Evolutionary conservation across 2,113 vertebrate genomes (phyloP).

Genomic region (Phyllopteryx taeniolatus): DNA sequence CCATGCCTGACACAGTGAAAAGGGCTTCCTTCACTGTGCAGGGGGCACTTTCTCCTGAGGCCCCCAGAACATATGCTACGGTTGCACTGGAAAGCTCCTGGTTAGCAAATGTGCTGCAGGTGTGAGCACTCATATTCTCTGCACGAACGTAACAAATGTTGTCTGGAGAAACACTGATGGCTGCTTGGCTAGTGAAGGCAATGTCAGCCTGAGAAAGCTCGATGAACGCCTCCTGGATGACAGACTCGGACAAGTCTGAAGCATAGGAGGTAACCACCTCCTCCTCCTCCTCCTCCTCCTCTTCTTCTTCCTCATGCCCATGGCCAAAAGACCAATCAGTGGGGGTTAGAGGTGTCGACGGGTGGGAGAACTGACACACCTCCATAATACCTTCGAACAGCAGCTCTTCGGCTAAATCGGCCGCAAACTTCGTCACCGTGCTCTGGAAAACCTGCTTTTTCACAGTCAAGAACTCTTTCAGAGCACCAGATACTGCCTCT

Average conservation of each 20-base stretch:
- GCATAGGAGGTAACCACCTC: conserved; percentile 89
- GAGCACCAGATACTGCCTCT: conserved; percentile 86
- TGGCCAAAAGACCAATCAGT: conserved; percentile 74
- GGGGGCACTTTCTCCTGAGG: conserved; percentile 68
- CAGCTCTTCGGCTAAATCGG: conserved; percentile 92
- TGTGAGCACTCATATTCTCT: conserved; percentile 73
- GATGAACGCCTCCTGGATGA: conserved; percentile 97
- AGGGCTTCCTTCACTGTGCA: conserved; percentile 88
- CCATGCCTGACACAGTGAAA: conserved; percentile 88
- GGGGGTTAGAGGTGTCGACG: conserved; percentile 78
- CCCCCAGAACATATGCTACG: conserved; percentile 26
- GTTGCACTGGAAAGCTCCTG: conserved; percentile 51
- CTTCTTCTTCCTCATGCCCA: conserved; percentile 60
- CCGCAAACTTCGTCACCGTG: conserved; percentile 84
- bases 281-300: conserved; percentile 75
- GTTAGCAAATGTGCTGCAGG: conserved; percentile 69
- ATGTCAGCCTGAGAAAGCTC: conserved; percentile 91
- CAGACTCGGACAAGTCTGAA: conserved; percentile 92
- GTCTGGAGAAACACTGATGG: conserved; percentile 89
- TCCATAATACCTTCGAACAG: conserved; percentile 99
- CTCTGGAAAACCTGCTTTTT: conserved; percentile 94
- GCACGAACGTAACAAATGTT: conserved; percentile 82
- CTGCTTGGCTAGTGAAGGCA: conserved; percentile 87
- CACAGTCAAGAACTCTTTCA: conserved; percentile 85
- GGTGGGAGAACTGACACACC: conserved; percentile 94